phyloP scores from a whole-genome alignment of 2,113 vertebrate species.

The Centropus bengalensis region DNA sequence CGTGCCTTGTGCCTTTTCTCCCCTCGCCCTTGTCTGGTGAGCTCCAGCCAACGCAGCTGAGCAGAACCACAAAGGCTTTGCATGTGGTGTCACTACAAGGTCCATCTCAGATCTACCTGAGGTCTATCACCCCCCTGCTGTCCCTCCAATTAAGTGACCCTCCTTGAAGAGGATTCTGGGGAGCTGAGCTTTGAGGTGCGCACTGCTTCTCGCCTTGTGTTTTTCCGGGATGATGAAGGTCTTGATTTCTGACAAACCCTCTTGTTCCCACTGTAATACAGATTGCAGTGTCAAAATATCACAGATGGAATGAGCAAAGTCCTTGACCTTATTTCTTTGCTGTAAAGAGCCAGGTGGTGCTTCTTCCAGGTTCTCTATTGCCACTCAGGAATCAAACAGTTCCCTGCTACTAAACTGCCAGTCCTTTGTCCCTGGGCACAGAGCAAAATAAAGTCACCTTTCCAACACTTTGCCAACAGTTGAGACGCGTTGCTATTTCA shows the following conservation, averaged over 20 bases:
- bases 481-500: constrained; percentile 12
- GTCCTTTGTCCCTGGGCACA: constrained; percentile 44
- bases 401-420: constrained; percentile 1
- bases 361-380: background rate
- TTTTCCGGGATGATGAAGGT: accelerated
- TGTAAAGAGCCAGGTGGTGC: constrained; percentile 56
- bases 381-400: constrained; percentile 36
- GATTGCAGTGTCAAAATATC: background rate
- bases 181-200: background rate
- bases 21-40: background rate
- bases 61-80: background rate
- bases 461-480: constrained; percentile 30
- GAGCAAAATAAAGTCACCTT: constrained; percentile 54
- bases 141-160: accelerated
- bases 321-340: constrained; percentile 61
- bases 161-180: background rate
- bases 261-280: background rate
- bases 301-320: constrained; percentile 48
- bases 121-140: accelerated
- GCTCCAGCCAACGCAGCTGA: accelerated
- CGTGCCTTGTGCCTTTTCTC: background rate
- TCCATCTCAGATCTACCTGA: background rate
- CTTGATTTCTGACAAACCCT: background rate
- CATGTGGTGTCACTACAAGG: background rate
- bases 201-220: background rate